Evolutionary conservation across 1,140 invertebrate genomes (phyloP), one percentile per base, ranked within the genome.

Genomic region (Zophobas atratus): DNA sequence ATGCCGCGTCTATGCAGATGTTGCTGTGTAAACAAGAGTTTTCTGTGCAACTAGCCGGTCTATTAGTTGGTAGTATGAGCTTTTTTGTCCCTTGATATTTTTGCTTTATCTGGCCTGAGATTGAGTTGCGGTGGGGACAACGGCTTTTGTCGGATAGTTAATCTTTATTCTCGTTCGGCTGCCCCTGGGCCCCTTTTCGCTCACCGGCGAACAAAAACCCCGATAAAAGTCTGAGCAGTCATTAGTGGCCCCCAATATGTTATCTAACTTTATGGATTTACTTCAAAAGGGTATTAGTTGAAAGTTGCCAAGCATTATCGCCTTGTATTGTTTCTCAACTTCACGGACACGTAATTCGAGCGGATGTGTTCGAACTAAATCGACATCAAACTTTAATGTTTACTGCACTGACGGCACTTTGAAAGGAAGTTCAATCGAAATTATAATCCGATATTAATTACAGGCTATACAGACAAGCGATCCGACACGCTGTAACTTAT

Each of bases 91-190:
- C 67, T 35, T 60, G 76, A 80, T 80, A 80, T 80, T 77, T 80
- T 80, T 80, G 67, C 76, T 80, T 80, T 77, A 75, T 80, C 76
- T 77, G 71, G 70, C 35, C 49, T 49, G 75, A 80, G 79, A 80
- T 80, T 80, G 79, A 80, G 79, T 77, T 77, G 79, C 75, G 71
- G 63, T 70, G 48, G 76, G 63, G 76, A 80, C 79, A 72, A 75
- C 79, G 76, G 78, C 78, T 80, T 80, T 80, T 80, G 78, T 80
- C 78, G 76, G 76, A 75, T 75, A 78, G 79, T 80, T 77, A 80
- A 80, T 80, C 79, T 80, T 80, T 80, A 80, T 80, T 80, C 73
- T 63, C 60, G 46, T 55, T 70, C 63, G 33, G 46, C 67, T 55
- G 71, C 49, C 71, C 49, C 53, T 73, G 49, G 71, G 71, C 39